Evolutionary conservation across 1,140 invertebrate species (phyloP), one percentile per base, ranked within the genome.

Genomic region (Matsumurasca onukii): DNA sequence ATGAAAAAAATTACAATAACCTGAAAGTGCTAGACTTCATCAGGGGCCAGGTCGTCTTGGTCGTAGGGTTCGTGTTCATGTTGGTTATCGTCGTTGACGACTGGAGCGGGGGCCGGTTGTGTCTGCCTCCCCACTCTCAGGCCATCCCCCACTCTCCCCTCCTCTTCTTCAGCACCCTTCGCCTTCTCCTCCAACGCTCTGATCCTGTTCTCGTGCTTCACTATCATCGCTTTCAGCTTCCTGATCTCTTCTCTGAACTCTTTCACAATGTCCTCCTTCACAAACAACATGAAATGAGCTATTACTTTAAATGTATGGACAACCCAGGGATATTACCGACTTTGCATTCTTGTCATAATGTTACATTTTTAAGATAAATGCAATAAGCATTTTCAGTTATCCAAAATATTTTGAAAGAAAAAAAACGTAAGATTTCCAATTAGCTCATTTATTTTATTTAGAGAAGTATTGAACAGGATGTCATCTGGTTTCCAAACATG

Each of bases 131-230:
- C 64, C n/a, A 51, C 39, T 27, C 49, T 48, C 20, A 29, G 45
- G 1, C 48, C 49, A 25, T 39, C 66, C n/a, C 65, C 66, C 3
- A 31, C 27, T 51, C 55, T 67, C 5, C 45, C 59, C 24, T 59
- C 66, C 29, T 57, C 62, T 34, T 67, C 66, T 66, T 63, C 39
- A 13, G 61, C 20, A 20, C 29, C 20, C 55, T 72, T 72, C 0
- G 51, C 61, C 31, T 76, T 77, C 25, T 87, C 86, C 75, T 93
- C 91, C 12, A 93, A 76, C 15, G 89, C 84, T 66, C 89, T 82
- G 75, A 93, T 92, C 69, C 95, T 85, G 72, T 94, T 94, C 80
- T 98, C 95, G 77, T 98, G 95, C 76, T 96, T 96, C 2, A 97
- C 90, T 71, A 97, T 92, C 75, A 97, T 92, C 1, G 93, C 89